Evolutionary conservation across 2,797 vertebrate species (phyloP).

Genomic region (Capromys pilorides): DNA sequence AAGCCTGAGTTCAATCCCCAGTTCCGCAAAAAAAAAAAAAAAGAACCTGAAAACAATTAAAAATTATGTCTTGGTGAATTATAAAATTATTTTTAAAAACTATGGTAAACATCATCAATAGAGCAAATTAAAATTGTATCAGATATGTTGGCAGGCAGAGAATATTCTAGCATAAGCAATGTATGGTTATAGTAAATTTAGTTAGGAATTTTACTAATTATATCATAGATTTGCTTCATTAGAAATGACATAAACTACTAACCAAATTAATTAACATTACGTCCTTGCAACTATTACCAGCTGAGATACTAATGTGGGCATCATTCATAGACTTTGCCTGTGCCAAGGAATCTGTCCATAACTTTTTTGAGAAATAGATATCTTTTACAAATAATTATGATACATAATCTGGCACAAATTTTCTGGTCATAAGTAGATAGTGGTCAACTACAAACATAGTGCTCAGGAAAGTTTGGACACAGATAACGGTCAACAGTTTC

Average conservation of each 20-base stretch:
- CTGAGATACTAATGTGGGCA: neutral
- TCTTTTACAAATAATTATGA: neutral
- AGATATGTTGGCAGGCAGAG: neutral
- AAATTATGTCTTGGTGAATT: conserved; percentile 19
- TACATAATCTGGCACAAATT: neutral
- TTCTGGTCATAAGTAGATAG: neutral
- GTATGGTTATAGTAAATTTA: neutral
- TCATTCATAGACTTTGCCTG: neutral
- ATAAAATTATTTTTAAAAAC: conserved; percentile 13
- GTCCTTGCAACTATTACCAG: neutral
- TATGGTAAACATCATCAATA: neutral
- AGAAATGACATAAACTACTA: neutral
- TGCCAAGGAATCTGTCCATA: neutral
- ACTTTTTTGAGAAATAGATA: conserved; percentile 14
- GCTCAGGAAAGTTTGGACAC: neutral
- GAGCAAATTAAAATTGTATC: conserved; percentile 1
- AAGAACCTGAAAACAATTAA: too few relatives aligned
- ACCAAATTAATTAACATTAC: neutral
- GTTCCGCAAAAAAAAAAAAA: too few relatives aligned
- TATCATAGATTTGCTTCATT: neutral
- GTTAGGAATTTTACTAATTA: conserved; percentile 6
- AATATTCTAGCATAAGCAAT: neutral
- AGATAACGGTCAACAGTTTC: neutral
- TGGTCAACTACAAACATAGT: neutral
- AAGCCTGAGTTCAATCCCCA: too few relatives aligned